phyloP scores from a whole-genome alignment of 2,113 vertebrate genomes.

The Gadus macrocephalus region DNA sequence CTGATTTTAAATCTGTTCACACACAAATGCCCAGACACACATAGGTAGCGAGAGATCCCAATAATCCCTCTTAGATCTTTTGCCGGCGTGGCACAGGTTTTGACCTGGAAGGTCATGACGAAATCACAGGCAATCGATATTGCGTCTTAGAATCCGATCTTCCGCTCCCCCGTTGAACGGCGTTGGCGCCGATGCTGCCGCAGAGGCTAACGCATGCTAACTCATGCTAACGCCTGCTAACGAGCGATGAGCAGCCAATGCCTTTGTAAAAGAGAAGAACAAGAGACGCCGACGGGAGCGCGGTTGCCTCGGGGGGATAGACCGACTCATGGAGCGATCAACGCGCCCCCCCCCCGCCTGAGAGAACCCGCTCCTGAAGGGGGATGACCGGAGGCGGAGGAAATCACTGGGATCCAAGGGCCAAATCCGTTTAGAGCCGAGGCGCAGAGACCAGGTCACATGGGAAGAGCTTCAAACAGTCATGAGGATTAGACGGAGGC shows the following conservation, averaged over 20 bases:
- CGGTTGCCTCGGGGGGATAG: no score
- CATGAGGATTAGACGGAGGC: constrained; percentile 26
- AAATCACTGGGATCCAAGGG: constrained; percentile 8
- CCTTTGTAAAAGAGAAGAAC: no score
- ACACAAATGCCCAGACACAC: not conserved
- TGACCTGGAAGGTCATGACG: constrained; percentile 44
- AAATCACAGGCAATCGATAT: constrained; percentile 40
- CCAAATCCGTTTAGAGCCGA: constrained; percentile 3
- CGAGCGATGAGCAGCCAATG: constrained; percentile 11
- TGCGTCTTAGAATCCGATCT: constrained; percentile 23
- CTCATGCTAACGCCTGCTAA: constrained; percentile 14
- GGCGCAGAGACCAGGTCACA: constrained; percentile 12
- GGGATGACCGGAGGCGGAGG: not conserved
- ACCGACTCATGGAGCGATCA: not conserved
- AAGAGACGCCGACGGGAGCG: no score
- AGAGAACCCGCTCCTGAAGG: not conserved
- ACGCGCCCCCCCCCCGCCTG: constrained; percentile 11
- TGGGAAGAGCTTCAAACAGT: constrained; percentile 33
- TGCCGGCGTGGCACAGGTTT: constrained; percentile 2
- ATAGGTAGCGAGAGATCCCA: not conserved
- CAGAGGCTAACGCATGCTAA: no score
- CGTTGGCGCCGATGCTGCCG: constrained; percentile 16
- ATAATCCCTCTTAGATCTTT: constrained; percentile 21
- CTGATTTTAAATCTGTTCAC: not conserved
- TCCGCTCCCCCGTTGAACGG: constrained; percentile 19